These are phyloP conservation scores for Gymnobelideus leadbeateri DNA, from an alignment of 2,113 vertebrate species.

Conservation along the genomic window DNA sequence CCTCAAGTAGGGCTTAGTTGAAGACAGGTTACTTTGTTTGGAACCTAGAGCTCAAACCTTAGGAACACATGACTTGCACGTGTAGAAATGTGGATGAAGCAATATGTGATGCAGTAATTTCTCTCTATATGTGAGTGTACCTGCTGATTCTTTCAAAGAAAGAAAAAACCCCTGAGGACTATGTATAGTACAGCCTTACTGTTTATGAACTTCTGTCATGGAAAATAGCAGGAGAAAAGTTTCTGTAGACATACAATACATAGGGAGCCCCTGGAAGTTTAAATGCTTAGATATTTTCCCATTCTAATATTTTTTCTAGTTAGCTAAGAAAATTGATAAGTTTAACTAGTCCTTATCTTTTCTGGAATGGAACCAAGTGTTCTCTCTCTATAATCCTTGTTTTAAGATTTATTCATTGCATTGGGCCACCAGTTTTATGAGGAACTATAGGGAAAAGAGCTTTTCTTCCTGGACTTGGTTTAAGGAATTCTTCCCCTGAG, in stretches of 20 bases:
- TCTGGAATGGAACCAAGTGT: neutral
- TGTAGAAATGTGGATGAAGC: neutral
- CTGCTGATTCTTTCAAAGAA: constrained; percentile 70
- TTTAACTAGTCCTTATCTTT: neutral
- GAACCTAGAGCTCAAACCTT: constrained; percentile 63
- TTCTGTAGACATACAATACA: constrained; percentile 34
- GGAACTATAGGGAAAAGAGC: neutral
- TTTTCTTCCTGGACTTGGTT: neutral
- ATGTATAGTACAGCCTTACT: constrained; percentile 51
- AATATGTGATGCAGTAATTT: constrained; percentile 68
- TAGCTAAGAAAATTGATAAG: constrained; percentile 20
- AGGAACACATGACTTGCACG: constrained; percentile 71
- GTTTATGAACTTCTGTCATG: constrained; percentile 31
- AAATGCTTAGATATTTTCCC: constrained; percentile 57
- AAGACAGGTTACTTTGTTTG: constrained; percentile 54
- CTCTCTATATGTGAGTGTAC: constrained; percentile 48
- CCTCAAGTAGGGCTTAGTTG: constrained; percentile 60
- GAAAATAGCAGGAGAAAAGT: constrained; percentile 60
- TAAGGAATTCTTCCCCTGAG: neutral
- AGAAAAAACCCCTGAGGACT: constrained; percentile 55
- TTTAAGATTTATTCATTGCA: constrained; percentile 12
- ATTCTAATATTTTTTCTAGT: constrained; percentile 44
- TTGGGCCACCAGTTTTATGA: constrained; percentile 24
- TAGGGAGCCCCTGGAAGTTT: constrained; percentile 33
- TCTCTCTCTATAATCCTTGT: neutral